These are phyloP conservation scores for Dascillus cervinus DNA, from an alignment of 2,888 invertebrate species.

Conservation along the genomic window DNA sequence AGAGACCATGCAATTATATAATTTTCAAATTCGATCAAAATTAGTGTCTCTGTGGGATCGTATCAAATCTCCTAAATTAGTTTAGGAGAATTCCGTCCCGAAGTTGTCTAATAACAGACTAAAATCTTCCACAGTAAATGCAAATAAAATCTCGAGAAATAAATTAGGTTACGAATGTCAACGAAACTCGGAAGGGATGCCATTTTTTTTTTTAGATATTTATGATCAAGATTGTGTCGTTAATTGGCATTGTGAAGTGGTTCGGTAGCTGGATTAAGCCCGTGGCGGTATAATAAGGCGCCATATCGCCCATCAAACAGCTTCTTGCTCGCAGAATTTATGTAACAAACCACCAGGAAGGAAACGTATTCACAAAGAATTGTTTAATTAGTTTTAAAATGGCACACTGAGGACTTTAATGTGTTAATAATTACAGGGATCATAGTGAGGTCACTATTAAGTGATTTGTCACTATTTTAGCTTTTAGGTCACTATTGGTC, in stretches of 20 bases:
- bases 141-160: slow-evolving; percentile 2
- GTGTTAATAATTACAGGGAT: no score
- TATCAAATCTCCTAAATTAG: slow-evolving; percentile 15
- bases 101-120: slow-evolving; percentile 22
- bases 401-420: no score
- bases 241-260: slow-evolving; percentile 18
- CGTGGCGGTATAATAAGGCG: slow-evolving; percentile 16
- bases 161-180: no score
- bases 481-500: no score
- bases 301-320: slow-evolving; percentile 18
- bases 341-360: no score
- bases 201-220: slow-evolving; percentile 14
- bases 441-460: no score
- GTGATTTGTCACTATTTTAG: no score
- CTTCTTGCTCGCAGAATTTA: not conserved
- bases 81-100: slow-evolving; percentile 19
- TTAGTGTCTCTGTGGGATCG: slow-evolving; percentile 21
- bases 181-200: slow-evolving; percentile 7
- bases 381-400: no score
- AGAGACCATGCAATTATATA: slow-evolving; percentile 19
- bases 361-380: no score
- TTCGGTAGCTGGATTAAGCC: slow-evolving; percentile 17
- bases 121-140: no score
- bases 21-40: slow-evolving; percentile 19
- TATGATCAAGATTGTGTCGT: slow-evolving; percentile 16